Percentiles rank a stretch among this genome's conserved stretches.
Conservation (phyloP, 2,888 invertebrate species). For the Napeogenes sylphis region DNA sequence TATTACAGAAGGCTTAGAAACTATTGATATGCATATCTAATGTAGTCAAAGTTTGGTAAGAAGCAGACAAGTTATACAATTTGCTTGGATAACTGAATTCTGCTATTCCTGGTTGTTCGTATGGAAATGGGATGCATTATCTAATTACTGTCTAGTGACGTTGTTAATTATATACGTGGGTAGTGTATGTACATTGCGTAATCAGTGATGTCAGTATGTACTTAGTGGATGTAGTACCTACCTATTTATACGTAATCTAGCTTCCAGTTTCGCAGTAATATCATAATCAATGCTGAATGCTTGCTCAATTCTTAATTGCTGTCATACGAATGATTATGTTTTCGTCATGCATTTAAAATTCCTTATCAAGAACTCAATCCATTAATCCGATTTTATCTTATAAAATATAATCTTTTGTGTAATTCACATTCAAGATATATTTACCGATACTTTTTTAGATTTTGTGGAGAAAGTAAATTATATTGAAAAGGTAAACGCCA, state of each 20-base stretch:
- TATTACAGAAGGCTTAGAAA: conserved; percentile 7
- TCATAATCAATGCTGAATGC: too few species aligned
- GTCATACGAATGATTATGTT: too few species aligned
- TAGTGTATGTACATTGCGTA: conserved; percentile 5
- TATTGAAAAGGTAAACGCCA: not conserved
- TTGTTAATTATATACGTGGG: conserved; percentile 22
- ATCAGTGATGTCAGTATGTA: not conserved
- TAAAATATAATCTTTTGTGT: too few species aligned
- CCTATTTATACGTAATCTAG: conserved; percentile 1
- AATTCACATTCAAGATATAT: too few species aligned
- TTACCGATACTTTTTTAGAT: not conserved
- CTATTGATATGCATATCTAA: conserved; percentile 11
- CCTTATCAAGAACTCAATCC: too few species aligned
- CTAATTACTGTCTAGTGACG: conserved; percentile 20
- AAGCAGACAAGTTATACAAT: conserved; percentile 25
- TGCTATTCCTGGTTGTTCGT: conserved; percentile 18
- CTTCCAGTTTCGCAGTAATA: not conserved
- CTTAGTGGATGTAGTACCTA: conserved; percentile 13
- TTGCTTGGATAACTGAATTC: conserved; percentile 27
- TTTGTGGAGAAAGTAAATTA: not conserved
- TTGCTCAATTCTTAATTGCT: too few species aligned
- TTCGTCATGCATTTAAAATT: too few species aligned
- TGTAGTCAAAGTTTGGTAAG: conserved; percentile 19
- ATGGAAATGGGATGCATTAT: conserved; percentile 28
- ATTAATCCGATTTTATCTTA: too few species aligned